Base-by-base conservation (phyloP, 92 coral and sea anemone genomes). In the Meandrina meandrites region DNA sequence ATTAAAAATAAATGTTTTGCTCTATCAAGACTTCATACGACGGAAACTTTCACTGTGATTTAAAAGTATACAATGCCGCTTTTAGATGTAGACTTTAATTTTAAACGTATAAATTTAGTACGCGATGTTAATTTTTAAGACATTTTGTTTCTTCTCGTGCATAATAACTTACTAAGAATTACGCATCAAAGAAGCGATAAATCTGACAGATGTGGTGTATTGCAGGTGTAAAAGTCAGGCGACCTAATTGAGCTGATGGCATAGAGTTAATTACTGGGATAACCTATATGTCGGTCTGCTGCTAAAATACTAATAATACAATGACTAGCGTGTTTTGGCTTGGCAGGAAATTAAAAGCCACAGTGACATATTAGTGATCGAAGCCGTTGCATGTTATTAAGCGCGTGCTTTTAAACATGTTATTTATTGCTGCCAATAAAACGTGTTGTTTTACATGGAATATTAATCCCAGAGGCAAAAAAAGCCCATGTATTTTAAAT, bases 401-500 rank as follows among this genome's bases (percentile, higher is more conserved):
- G 36, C 28, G 76, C 74, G 28, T 21, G 45, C 56, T 56, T 54
- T 21, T 36, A 56, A 84, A 22, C 69, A 19, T 35, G 19, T 56
- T 71, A 9, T 37, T 36, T 54, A 1, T 36, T 73, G 78, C 53
- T 36, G 66, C 18, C 22, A 58, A 35, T 40, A 74, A 75, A 58
- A 48, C 31, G 35, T 42, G 57, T 8, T 30, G 45, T 45, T 81
- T 74, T 32, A n/a, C 45, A 53, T 34, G 24, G 79, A 42, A 70
- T 16, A 54, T 78, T 75, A 75, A 75, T 84, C 67, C 53, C 72
- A 27, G 14, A 12, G 17, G 48, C 82, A 50, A 54, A 74, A 54
- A 74, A 57, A 37, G 48, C 14, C 74, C 67, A 85, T 85, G 77
- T 85, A 85, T 85, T 60, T 85, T 85, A 54, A 76, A 85, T 85